These are phyloP conservation scores for Drosophila peninsularis DNA, from an alignment of 2,888 invertebrate species.

Conservation along the genomic window DNA sequence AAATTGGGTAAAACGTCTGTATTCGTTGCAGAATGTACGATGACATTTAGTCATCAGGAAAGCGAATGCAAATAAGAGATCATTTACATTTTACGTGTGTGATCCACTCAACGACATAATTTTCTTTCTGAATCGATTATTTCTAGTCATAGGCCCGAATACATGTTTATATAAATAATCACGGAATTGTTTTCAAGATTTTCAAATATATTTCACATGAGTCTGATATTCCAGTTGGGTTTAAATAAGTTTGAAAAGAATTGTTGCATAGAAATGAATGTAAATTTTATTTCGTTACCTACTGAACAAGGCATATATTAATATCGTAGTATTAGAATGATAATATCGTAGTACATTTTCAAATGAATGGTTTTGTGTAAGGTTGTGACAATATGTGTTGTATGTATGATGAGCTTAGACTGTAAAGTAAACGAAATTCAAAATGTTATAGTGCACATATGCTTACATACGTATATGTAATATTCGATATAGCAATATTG, in stretches of 20 bases:
- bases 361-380: constrained; percentile 35
- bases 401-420: constrained; percentile 13
- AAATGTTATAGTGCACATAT: constrained; percentile 34
- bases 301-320: constrained; percentile 49
- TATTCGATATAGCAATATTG: constrained; percentile 38
- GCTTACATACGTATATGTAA: constrained; percentile 28
- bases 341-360: constrained; percentile 47
- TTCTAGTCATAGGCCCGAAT: no score
- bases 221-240: background rate
- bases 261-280: constrained; percentile 46
- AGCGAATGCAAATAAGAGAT: no score
- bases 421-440: constrained; percentile 20
- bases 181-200: background rate
- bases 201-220: background rate
- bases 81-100: no score
- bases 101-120: no score
- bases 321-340: constrained; percentile 51
- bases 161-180: no score
- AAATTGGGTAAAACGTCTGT: no score
- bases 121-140: no score
- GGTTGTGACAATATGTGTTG: constrained; percentile 26
- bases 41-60: no score
- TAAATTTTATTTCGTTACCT: constrained; percentile 49
- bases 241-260: background rate
- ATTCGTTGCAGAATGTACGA: no score